Conservation (phyloP, 2,113 vertebrate genomes). For the Chloebia gouldiae region DNA sequence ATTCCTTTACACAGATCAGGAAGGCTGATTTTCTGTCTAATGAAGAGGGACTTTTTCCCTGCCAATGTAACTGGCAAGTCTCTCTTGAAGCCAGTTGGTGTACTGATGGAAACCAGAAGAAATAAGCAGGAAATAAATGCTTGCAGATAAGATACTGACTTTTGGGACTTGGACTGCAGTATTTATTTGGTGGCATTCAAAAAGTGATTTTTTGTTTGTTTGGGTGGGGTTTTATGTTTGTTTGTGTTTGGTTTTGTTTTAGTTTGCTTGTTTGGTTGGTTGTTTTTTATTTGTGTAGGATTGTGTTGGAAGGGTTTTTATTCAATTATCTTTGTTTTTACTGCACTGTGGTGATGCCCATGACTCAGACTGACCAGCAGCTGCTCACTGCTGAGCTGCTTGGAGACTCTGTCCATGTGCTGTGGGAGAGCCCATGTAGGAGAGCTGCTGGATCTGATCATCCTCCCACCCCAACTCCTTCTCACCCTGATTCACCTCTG, state of each 20-base stretch:
- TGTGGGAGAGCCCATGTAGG: rapidly evolving
- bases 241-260: neutral
- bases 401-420: neutral
- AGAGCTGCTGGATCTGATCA: neutral
- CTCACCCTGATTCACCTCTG: neutral
- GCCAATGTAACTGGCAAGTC: neutral
- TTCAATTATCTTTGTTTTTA: neutral
- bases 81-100: neutral
- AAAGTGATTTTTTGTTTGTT: neutral
- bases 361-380: neutral
- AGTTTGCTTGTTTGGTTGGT: neutral
- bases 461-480: neutral
- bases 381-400: neutral
- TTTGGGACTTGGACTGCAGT: neutral
- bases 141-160: neutral
- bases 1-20: neutral
- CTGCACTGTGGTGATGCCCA: neutral
- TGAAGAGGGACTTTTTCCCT: neutral
- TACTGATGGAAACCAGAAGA: neutral
- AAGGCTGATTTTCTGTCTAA: neutral
- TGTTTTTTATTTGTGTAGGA: neutral
- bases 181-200: neutral
- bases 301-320: neutral
- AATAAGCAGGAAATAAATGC: neutral
- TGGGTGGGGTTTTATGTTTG: no score